Evolutionary conservation across 2,888 invertebrate species (phyloP), one percentile per base, ranked within the genome.

Genomic region (Rhopalosiphum nymphaeae): DNA sequence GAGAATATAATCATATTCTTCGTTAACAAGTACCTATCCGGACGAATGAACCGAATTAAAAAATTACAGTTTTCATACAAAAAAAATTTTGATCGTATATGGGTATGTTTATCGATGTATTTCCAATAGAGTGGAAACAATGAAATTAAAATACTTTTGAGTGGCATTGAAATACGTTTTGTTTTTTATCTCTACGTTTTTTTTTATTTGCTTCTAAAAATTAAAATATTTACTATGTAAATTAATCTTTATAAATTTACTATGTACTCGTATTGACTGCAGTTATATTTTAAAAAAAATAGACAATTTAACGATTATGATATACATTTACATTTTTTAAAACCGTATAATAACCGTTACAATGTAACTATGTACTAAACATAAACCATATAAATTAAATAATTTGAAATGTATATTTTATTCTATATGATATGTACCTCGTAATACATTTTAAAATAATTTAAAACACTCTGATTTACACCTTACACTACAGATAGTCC

Each of bases 11-110:
- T 91, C 57, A 46, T 91, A 84, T 46, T 86, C 4, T 57, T 46
- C 57, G 91, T 91, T 91, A 91, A 91, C 91, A 91, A 85, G 85
- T 85, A 78, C 78, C 78, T 78, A 91, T 91, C 29, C 85, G 26
- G 84, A 56, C n/a, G 86, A 86, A 91, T 91, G 44, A 91, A 91
- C 29, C 42, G 84, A 91, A 91, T 91, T 56, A 91, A 84, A 91
- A 91, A 84, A 84, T 56, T 84, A 84, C 21, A 0, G 25, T 91
- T 49, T 36, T 78, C 84, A 25, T 67, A 36, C 36, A 46, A 36
- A 46, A 49, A 49, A 78, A 36, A 7, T 11, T 85, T 42, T 56
- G 1, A 53, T 36, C 21, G n/a, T 53, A 44, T 13, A 16, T n/a
- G 4, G 84, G 26, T 49, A 49, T 91, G 78, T 78, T 53, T 36